Percentiles rank a stretch among this genome's conserved stretches.
These are phyloP conservation scores for Tribolium castaneum DNA, from an alignment of 1,140 invertebrate species.

Conservation along the genomic window DNA sequence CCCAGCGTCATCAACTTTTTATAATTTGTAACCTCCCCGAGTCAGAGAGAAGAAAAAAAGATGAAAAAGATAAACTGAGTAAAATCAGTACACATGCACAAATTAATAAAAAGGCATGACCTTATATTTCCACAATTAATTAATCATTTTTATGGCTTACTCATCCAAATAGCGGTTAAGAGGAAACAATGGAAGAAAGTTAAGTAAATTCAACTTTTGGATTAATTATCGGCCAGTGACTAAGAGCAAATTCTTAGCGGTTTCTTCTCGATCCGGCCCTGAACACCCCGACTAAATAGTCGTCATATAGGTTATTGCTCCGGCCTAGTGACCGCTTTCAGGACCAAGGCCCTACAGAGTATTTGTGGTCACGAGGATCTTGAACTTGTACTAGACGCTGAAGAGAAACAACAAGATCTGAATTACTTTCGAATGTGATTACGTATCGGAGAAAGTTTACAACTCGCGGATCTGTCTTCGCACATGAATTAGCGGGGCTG, in stretches of 20 bases:
- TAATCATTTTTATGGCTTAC: constrained; percentile 1
- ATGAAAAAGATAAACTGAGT: constrained; percentile 14
- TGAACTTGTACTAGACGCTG: not conserved
- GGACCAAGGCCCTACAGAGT: not conserved
- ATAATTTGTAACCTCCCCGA: not conserved
- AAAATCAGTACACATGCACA: not conserved
- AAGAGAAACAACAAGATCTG: constrained; percentile 14
- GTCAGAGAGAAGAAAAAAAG: not conserved
- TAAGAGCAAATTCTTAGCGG: constrained; percentile 26
- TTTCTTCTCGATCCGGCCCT: constrained; percentile 10
- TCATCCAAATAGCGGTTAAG: constrained; percentile 13
- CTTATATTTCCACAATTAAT: not conserved
- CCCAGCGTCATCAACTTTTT: not conserved
- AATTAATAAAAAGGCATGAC: constrained; percentile 8
- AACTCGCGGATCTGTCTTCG: constrained; percentile 12
- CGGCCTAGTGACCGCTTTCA: constrained; percentile 35
- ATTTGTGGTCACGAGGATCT: not conserved
- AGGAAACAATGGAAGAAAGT: constrained; percentile 21
- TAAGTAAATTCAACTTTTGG: constrained; percentile 10
- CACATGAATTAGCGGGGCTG: constrained; percentile 6
- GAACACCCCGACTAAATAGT: constrained; percentile 10
- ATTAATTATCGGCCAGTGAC: constrained; percentile 18
- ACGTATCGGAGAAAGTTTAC: constrained; percentile 45
- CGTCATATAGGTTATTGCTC: not conserved
- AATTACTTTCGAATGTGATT: constrained; percentile 45